Evolutionary conservation across 1,140 invertebrate species (phyloP), one percentile per base, ranked within the genome.

Genomic region (Stratiolaelaps scimitus): DNA sequence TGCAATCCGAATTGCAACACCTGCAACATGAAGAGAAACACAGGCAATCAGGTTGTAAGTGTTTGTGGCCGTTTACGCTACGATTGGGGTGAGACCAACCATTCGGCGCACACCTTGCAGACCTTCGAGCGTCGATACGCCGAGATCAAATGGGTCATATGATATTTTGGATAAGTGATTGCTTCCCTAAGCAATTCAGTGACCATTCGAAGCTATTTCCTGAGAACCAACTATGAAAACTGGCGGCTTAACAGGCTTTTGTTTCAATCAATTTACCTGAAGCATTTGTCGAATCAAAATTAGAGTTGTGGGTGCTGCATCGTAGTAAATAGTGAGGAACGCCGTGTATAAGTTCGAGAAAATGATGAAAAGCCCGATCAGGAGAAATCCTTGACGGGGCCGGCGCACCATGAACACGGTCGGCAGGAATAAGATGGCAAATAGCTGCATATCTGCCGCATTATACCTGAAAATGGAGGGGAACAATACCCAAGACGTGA

Each of bases 401-500:
- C 23, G 26, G 17, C 10, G 23, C 15, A 60, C 15, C 53, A 60
- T 60, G 1, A 60, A 26, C 1, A 60, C 13, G 13, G 34, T 34
- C 17, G 53, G 53, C 2, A 60, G 23, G 23, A 60, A 19, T 15
- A 60, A 34, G 13, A 60, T 60, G 53, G 15, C 17, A 15, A 15
- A 2, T 6, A 15, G 5, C 10, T 60, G 53, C 53, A 60, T 60
- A 23, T 60, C 53, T 60, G 53, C 53, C 17, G 53, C 53, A 23
- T 5, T 60, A 26, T 60, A 60, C 53, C 53, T 60, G 17, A 40
- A 40, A 40, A 40, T 40, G 15, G 23, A 60, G 0, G 2, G 26
- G 23, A 60, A 26, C 10, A 10, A 23, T 29, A 2, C 53, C 26
- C 15, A 20, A 60, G 26, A 23, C 4, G 47, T 48, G 47, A 28